Evolutionary conservation across 2,888 invertebrate genomes (phyloP).

Genomic region (Drosophila quinaria): DNA sequence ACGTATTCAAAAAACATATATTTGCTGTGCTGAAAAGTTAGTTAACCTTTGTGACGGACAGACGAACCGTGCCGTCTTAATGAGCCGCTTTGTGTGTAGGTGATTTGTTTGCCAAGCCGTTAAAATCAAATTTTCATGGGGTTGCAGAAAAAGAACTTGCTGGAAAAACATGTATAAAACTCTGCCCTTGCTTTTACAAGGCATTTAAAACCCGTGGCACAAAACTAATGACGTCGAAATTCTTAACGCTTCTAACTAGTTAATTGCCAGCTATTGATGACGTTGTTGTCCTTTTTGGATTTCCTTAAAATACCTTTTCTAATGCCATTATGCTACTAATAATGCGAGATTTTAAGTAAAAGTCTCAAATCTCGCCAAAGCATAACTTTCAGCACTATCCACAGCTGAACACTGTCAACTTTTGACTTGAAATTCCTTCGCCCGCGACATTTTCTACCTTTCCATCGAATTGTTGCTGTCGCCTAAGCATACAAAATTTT

Average conservation of each 20-base stretch:
- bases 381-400: conserved; percentile 31
- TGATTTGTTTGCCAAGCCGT: conserved; percentile 33
- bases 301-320: too few species aligned
- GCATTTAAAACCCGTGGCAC: conserved; percentile 1
- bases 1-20: conserved; percentile 30
- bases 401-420: conserved; percentile 9
- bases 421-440: background rate
- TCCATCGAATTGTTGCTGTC: conserved; percentile 23
- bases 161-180: conserved; percentile 14
- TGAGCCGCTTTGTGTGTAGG: conserved; percentile 37
- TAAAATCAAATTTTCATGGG: conserved; percentile 36
- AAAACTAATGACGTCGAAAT: conserved; percentile 10
- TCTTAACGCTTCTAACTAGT: conserved; percentile 1
- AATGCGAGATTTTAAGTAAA: conserved; percentile 14
- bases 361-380: conserved; percentile 21
- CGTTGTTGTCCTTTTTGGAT: conserved; percentile 8
- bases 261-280: background rate
- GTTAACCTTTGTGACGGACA: conserved; percentile 31
- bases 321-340: conserved; percentile 26
- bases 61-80: conserved; percentile 29
- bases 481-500: conserved; percentile 47
- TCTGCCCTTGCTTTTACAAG: conserved; percentile 4
- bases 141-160: conserved; percentile 25
- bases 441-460: background rate
- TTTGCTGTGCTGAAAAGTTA: conserved; percentile 27